Evolutionary conservation across 2,888 invertebrate species (phyloP), one percentile per base, ranked within the genome.

Genomic region (Allophyes oxyacanthae): DNA sequence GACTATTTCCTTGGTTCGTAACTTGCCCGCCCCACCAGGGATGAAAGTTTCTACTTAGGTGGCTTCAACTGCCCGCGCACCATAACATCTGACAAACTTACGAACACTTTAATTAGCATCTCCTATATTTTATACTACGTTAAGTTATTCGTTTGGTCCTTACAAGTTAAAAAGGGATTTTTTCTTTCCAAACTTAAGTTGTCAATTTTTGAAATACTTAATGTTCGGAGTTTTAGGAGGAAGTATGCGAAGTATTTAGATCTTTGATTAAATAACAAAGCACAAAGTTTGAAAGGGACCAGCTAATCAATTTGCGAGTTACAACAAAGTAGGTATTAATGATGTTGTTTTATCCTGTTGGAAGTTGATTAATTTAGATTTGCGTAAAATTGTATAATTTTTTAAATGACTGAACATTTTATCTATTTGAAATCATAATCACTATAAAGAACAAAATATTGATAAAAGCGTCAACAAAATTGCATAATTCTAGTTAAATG

Each of bases 61-160:
- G 82, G 75, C 77, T 79, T 72, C 72, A 74, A 72, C 82, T 81
- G 77, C 78, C 82, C 82, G 77, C 80, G 66, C 56, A 49, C 63
- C 71, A 72, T 69, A 71, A 81, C 80, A 79, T 81, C 83, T 82
- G 79, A 77, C 81, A 55, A 87, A 88, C 85, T 89, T 87, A 55
- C 62, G 61, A 79, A 83, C 85, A 87, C 81, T 88, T 88, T 88
- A 90, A 90, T 90, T 90, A 88, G 86, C 83, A 84, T 83, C 82
- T 81, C 76, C 72, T n/a, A n/a, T 74, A 64, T 55, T 15, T 44
- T 48, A 36, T 54, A 49, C 40, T 51, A 48, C 15, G 38, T 20
- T 48, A 40, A 65, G 49, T 50, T 52, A 44, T 71, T 57, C 36
- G 48, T 65, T 58, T 52, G 48, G 49, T 65, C 52, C 46, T 61